Base-by-base conservation (phyloP, 1,140 invertebrate species). In the Diachasma alloeum region DNA sequence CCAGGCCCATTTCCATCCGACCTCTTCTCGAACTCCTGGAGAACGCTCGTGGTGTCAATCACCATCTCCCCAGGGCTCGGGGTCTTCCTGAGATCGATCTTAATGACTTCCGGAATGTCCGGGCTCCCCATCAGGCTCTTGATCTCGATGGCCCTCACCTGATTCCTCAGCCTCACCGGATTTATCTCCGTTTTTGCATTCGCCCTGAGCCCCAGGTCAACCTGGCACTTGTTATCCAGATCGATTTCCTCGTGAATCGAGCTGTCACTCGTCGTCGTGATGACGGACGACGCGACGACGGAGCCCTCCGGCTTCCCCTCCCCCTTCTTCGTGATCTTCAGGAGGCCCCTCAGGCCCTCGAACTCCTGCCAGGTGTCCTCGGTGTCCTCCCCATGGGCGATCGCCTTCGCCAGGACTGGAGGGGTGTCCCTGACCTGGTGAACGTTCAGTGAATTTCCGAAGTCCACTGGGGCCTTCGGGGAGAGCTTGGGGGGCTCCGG, bases 401-500 rank as follows among this genome's bases (percentile, higher is more conserved):
- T 80, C 15, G 79, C 70, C n/a, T 74, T 82, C 0, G 83, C 77
- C 15, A 85, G 53, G 10, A 82, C 63, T 0, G 84, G 84, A 2
- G 84, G 84, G 69, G 81, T 85, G 15, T 84, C 67, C 24, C 83
- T 74, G 0, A 80, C 4, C 0, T 79, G 19, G 10, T 74, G 67
- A 0, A 80, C 79, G 1, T 69, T 76, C 37, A 78, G 74, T 4
- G 36, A 53, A 4, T 76, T n/a, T 17, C 59, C 75, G 0, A 74
- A 84, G 39, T 79, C 67, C 0, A 56, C 22, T 0, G 78, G 72
- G 0, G 76, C 82, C 24, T 75, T 80, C 0, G 84, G 84, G 6
- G 84, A 85, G 11, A 85, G 68, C 63, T 83, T 81, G 3, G 84
- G 84, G 8, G 84, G 84, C 46, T 78, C 83, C 0, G 81, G 81